Percentiles rank a stretch among this genome's conserved stretches.
phyloP scores from a whole-genome alignment of 2,113 vertebrate genomes.

The Ancistrus triradiatus region DNA sequence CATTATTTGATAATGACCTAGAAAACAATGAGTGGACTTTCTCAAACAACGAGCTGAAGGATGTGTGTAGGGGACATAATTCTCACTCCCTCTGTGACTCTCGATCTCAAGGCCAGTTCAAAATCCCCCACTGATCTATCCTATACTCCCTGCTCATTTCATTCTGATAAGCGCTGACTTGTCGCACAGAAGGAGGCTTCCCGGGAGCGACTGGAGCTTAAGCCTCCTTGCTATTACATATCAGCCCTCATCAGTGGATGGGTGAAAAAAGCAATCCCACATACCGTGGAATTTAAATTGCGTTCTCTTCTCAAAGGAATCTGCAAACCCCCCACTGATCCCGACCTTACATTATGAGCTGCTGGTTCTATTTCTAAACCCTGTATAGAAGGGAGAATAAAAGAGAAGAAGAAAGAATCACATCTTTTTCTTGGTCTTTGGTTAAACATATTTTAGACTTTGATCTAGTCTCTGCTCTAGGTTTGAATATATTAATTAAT shows the following conservation, averaged over 20 bases:
- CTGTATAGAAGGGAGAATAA: background rate
- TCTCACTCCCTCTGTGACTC: conserved; percentile 42
- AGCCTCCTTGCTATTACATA: conserved; percentile 51
- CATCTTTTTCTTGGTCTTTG: conserved; percentile 29
- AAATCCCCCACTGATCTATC: conserved; percentile 65
- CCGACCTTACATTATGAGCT: conserved; percentile 58
- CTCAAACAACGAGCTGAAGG: conserved; percentile 11
- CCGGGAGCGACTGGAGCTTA: conserved; percentile 58
- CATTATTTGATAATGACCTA: conserved; percentile 10
- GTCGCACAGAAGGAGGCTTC: conserved; percentile 43
- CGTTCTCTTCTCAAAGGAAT: conserved; percentile 55
- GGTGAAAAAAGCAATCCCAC: conserved; percentile 64
- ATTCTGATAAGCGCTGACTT: conserved; percentile 55
- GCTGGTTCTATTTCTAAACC: conserved; percentile 62
- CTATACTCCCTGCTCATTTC: conserved; percentile 65
- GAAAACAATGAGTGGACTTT: background rate
- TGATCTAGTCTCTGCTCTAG: conserved; percentile 6
- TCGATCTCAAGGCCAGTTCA: conserved; percentile 49
- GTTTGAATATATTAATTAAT: conserved; percentile 32
- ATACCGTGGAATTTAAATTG: conserved; percentile 63
- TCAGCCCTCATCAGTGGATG: conserved; percentile 56
- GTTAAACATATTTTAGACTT: no score
- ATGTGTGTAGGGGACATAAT: background rate
- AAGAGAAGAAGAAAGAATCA: background rate
- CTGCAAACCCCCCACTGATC: conserved; percentile 44